A percentile compares a stretch with the other conserved stretches of the same genome.
Conservation (phyloP, 2,113 vertebrate genomes). For the Scytalopus superciliaris region DNA sequence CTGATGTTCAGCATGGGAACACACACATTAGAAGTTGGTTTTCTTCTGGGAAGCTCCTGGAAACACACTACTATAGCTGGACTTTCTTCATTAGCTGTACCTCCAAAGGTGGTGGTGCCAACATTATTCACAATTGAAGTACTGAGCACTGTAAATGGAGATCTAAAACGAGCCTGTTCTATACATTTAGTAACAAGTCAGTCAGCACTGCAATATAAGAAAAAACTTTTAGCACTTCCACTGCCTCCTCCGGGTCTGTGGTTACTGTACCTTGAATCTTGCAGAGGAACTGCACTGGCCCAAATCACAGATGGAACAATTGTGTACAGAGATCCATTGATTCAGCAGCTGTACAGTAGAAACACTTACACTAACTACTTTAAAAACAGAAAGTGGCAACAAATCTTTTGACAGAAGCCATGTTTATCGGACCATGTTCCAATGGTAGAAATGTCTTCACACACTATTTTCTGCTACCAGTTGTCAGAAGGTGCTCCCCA, state of each 20-base stretch:
- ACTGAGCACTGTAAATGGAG: background rate
- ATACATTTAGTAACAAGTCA: background rate
- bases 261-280: background rate
- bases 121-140: background rate
- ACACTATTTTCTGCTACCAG: background rate
- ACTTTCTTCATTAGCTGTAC: background rate
- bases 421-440: background rate
- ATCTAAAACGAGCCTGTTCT: background rate
- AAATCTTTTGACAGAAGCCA: background rate
- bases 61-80: background rate
- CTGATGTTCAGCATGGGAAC: background rate
- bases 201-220: background rate
- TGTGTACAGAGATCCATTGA: background rate
- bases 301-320: background rate
- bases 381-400: background rate
- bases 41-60: conserved; percentile 1
- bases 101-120: background rate
- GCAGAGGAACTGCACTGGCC: background rate
- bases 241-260: accelerated
- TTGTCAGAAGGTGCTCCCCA: background rate
- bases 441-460: background rate
- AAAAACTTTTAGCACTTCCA: background rate
- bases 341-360: background rate
- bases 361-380: background rate
- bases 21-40: background rate